Evolutionary conservation across 2,797 vertebrate genomes (phyloP), one percentile per base, ranked within the genome.

Genomic region (Carcharodon carcharias): DNA sequence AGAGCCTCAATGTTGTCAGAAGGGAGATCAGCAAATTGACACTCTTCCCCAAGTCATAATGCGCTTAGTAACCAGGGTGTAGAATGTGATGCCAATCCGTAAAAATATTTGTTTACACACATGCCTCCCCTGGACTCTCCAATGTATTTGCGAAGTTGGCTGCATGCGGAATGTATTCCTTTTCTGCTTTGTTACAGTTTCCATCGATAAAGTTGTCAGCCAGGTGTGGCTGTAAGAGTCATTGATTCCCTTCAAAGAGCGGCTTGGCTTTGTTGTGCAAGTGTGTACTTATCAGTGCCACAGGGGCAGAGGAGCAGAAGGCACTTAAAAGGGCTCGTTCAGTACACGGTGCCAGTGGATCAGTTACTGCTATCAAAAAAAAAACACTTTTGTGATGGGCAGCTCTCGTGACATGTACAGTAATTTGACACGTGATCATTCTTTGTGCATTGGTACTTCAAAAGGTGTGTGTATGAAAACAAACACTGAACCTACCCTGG

Each of bases 331-430:
- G 96, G 96, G 40, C 12, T 96, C 94, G 63, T 96, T 97, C 96
- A 97, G 97, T 97, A 96, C 96, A 12, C 6, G 97, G 96, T 97
- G 91, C 96, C 89, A 16, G 54, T 16, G 31, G 97, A 97, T 97
- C 97, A 96, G 96, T 97, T 97, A 96, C 96, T 97, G 96, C 96
- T 97, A 97, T 97, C 97, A 97, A 97, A 97, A 96, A 97, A 96
- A 97, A 97, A 97, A 96, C 96, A 92, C 96, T 97, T 96, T 96
- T 54, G n/a, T 97, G 97, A 97, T 96, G 97, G 97, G 97, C 97
- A 97, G 96, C 97, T 96, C 96, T 93, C 28, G 95, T 97, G 97
- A 97, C 97, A 97, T 97, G 97, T 97, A 96, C 94, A 96, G 97
- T 97, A 97, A 97, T 96, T 97, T 96, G 97, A 97, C 96, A 97